These are phyloP conservation scores for Sebastes elongatus DNA, from an alignment of 2,797 vertebrate species.

Conservation along the genomic window DNA sequence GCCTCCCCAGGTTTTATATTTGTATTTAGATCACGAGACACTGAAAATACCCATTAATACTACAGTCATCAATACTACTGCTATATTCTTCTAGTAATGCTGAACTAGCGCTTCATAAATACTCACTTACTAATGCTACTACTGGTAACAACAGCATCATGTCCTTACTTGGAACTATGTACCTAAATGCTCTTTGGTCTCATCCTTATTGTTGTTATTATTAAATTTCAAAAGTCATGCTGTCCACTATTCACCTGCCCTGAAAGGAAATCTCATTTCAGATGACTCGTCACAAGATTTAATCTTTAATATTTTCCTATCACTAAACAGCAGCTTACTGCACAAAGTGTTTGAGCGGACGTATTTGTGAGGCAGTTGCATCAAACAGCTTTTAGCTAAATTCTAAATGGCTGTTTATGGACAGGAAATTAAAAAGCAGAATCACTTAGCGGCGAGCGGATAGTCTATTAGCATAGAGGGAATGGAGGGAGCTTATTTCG, in stretches of 20 bases:
- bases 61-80: not conserved
- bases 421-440: conserved; percentile 66
- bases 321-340: conserved; percentile 20
- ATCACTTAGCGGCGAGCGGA: conserved; percentile 59
- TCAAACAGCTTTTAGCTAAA: conserved; percentile 40
- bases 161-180: not conserved
- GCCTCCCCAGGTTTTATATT: no score
- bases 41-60: no score
- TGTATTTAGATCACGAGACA: no score
- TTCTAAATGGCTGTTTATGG: conserved; percentile 60
- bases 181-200: not conserved
- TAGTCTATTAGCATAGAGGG: conserved; percentile 61
- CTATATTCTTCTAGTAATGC: not conserved
- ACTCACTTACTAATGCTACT: not conserved
- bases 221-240: not conserved
- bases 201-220: not conserved
- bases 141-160: not conserved
- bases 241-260: not conserved
- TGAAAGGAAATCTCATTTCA: not conserved
- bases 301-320: not conserved
- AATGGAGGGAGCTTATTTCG: conserved; percentile 63
- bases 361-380: conserved; percentile 24
- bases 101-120: not conserved
- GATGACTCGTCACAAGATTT: not conserved
- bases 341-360: conserved; percentile 5